Conservation (phyloP, 2,888 invertebrate genomes). For the Choreutis nemorana region DNA sequence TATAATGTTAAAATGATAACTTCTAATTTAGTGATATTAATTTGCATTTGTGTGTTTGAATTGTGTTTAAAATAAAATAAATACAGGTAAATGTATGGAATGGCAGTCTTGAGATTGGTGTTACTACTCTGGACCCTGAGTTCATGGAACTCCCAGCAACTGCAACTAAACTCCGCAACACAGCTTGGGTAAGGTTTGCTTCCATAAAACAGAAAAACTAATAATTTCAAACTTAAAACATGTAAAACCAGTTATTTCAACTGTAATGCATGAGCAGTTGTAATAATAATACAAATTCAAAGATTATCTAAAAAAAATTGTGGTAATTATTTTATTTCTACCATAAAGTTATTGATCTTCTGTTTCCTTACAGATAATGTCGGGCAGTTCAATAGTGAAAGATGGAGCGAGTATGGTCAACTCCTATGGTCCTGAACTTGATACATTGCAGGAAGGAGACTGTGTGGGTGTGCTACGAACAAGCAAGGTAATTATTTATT, state of each 20-base stretch:
- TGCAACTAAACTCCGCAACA: slow-evolving; percentile 79
- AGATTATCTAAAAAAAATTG: not conserved
- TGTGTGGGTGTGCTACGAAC: slow-evolving; percentile 86
- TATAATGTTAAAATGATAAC: too few species aligned
- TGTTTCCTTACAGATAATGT: slow-evolving; percentile 82
- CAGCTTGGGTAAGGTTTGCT: slow-evolving; percentile 75
- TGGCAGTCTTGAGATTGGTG: slow-evolving; percentile 92
- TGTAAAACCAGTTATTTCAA: not conserved
- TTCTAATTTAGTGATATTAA: too few species aligned
- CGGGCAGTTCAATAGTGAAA: slow-evolving; percentile 83
- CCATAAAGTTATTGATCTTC: not conserved
- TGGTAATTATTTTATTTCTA: not conserved
- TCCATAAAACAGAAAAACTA: not conserved
- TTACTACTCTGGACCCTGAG: slow-evolving; percentile 89
- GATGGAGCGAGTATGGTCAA: slow-evolving; percentile 85
- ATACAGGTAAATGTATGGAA: slow-evolving; percentile 91
- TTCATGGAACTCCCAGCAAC: slow-evolving; percentile 88
- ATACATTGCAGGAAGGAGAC: slow-evolving; percentile 83
- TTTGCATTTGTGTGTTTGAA: too few species aligned
- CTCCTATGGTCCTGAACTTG: slow-evolving; percentile 86
- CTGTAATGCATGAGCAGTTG: not conserved
- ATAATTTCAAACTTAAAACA: not conserved
- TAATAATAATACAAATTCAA: not conserved
- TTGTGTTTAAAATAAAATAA: too few species aligned
- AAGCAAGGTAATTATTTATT: slow-evolving; percentile 65